Evolutionary conservation across 2,113 vertebrate species (phyloP).

Genomic region (Gopherus evgoodei): DNA sequence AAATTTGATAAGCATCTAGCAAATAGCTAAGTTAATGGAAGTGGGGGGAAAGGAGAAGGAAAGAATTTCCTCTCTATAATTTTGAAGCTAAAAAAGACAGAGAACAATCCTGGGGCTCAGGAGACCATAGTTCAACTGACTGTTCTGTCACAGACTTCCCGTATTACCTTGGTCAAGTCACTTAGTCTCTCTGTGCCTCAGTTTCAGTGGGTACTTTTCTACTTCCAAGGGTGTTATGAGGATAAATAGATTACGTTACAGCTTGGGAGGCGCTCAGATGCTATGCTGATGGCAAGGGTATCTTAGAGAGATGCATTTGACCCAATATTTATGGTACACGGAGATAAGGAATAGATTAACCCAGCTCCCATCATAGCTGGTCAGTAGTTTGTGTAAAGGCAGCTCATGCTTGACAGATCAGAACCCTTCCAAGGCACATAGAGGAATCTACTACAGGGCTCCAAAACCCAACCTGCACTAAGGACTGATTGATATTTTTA

Average conservation of each 20-base stretch:
- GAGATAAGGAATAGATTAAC: slow-evolving; percentile 70
- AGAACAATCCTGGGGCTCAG: not conserved
- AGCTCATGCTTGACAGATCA: slow-evolving; percentile 52
- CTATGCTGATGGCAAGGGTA: slow-evolving; percentile 67
- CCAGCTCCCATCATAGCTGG: slow-evolving; percentile 62
- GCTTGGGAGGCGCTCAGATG: slow-evolving; percentile 45
- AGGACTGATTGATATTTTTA: slow-evolving; percentile 50
- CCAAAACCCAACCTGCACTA: slow-evolving; percentile 53
- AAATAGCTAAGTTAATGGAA: not conserved
- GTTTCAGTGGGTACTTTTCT: not conserved
- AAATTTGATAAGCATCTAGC: not conserved
- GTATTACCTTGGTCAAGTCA: slow-evolving; percentile 39
- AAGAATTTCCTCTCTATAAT: not conserved
- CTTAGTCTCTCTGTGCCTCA: slow-evolving; percentile 8
- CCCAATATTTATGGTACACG: slow-evolving; percentile 53
- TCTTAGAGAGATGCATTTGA: slow-evolving; percentile 53
- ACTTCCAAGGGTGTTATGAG: slow-evolving; percentile 63
- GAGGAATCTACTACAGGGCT: slow-evolving; percentile 55
- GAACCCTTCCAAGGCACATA: slow-evolving; percentile 56
- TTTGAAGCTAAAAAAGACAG: not conserved
- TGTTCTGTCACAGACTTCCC: not conserved
- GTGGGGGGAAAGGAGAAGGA: not conserved
- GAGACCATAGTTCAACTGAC: not conserved
- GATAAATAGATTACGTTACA: slow-evolving; percentile 64
- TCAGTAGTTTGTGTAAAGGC: slow-evolving; percentile 58